These are phyloP conservation scores for Horisme vitalbata DNA, from an alignment of 2,888 invertebrate genomes.

Conservation along the genomic window DNA sequence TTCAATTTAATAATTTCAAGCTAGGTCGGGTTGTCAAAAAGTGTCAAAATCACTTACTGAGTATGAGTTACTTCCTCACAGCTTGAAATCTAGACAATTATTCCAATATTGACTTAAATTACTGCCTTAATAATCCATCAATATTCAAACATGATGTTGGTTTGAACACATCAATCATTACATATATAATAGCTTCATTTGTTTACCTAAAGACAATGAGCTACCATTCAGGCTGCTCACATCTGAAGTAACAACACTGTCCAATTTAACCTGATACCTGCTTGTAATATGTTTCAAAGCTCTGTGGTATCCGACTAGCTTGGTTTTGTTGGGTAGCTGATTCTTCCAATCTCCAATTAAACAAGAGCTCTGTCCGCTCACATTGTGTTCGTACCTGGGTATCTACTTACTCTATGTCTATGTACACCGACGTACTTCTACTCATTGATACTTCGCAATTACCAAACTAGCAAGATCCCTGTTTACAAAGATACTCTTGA, in stretches of 20 bases:
- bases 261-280: conserved; percentile 6
- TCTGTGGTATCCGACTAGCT: conserved; percentile 2
- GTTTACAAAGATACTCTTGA: conserved; percentile 9
- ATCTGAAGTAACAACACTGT: conserved; percentile 23
- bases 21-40: too few species aligned
- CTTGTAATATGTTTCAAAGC: background rate
- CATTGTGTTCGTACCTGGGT: background rate
- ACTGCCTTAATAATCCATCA: conserved; percentile 26
- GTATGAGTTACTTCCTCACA: too few species aligned
- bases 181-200: conserved; percentile 28
- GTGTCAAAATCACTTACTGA: too few species aligned
- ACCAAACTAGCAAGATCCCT: conserved; percentile 8
- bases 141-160: conserved; percentile 28
- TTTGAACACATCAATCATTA: too few species aligned
- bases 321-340: conserved; percentile 6
- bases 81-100: too few species aligned
- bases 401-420: conserved; percentile 4
- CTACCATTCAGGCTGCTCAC: conserved; percentile 24
- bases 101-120: conserved; percentile 10
- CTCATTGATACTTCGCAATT: conserved; percentile 1
- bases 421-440: background rate
- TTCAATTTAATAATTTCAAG: too few species aligned
- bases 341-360: background rate
- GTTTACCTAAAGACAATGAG: conserved; percentile 33
- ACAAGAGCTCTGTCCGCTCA: conserved; percentile 3